Evolutionary conservation across 2,797 vertebrate species (phyloP).

Genomic region (Manis javanica): DNA sequence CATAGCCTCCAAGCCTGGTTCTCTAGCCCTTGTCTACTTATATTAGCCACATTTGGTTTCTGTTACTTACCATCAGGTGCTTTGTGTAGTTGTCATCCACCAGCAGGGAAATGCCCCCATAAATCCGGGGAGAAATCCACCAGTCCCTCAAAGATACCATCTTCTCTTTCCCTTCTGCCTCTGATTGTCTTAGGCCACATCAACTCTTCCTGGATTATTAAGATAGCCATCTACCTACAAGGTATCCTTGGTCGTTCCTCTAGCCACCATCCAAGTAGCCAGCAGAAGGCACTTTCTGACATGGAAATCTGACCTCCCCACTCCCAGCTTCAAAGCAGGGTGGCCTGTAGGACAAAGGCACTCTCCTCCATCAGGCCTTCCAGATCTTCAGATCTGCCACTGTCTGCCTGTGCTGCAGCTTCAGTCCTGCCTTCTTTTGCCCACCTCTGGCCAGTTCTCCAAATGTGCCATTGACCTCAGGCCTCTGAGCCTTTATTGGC

Average conservation of each 20-base stretch:
- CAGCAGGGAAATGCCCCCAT: not conserved
- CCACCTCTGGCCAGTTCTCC: not conserved
- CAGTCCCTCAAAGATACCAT: not conserved
- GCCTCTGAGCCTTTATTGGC: not conserved
- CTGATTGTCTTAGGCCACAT: not conserved
- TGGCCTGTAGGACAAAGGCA: not conserved
- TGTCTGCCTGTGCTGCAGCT: not conserved
- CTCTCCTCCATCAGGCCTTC: not conserved
- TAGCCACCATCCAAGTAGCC: not conserved
- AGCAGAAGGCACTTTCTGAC: not conserved
- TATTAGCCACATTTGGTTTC: not conserved
- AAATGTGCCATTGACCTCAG: too few species aligned
- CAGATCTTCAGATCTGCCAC: fast-evolving
- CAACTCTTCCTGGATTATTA: not conserved
- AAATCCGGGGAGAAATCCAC: not conserved
- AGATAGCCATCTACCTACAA: fast-evolving
- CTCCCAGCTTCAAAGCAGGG: too few species aligned
- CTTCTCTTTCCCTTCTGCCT: not conserved
- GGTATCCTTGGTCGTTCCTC: not conserved
- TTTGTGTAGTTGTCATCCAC: not conserved
- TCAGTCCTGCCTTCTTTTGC: not conserved
- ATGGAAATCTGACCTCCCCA: not conserved
- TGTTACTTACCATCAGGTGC: not conserved
- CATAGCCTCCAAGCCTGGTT: fast-evolving
- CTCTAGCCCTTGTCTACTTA: not conserved